phyloP scores from a whole-genome alignment of 2,888 invertebrate species.

The Cephus sareptanus region DNA sequence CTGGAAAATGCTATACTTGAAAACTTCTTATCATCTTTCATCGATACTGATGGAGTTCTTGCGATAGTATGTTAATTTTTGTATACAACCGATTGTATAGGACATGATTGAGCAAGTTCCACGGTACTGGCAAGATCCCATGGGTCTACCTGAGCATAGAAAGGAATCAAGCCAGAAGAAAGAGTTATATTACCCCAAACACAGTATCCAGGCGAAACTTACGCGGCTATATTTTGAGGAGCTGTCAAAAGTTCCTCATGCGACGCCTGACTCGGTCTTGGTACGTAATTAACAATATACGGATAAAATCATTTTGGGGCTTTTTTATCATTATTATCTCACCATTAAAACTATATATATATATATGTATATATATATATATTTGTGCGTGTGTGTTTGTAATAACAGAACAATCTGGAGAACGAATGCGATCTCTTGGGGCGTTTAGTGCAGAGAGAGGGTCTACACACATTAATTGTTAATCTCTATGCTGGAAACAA shows the following conservation, averaged over 20 bases:
- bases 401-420: conserved; percentile 59
- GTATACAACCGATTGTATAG: conserved; percentile 25
- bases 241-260: conserved; percentile 60
- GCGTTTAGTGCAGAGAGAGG: conserved; percentile 85
- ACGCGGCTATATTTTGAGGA: conserved; percentile 63
- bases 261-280: conserved; percentile 62
- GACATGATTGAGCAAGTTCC: conserved; percentile 58
- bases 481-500: conserved; percentile 93
- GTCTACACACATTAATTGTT: conserved; percentile 88
- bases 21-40: too few relatives aligned
- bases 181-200: conserved; percentile 55
- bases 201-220: conserved; percentile 61
- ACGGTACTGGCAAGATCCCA: conserved; percentile 44
- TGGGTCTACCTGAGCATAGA: not conserved
- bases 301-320: conserved; percentile 4
- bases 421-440: conserved; percentile 75
- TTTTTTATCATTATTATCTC: too few relatives aligned
- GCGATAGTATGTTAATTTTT: not conserved
- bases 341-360: not conserved
- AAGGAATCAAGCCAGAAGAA: conserved; percentile 43
- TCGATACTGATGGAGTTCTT: too few relatives aligned
- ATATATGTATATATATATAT: too few relatives aligned
- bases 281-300: conserved; percentile 37
- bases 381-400: not conserved
- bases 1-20: too few relatives aligned